A percentile compares a stretch with the other conserved stretches of the same genome.
Evolutionary conservation across 2,113 vertebrate species (phyloP).

Genomic region (Rhinogobius similis): DNA sequence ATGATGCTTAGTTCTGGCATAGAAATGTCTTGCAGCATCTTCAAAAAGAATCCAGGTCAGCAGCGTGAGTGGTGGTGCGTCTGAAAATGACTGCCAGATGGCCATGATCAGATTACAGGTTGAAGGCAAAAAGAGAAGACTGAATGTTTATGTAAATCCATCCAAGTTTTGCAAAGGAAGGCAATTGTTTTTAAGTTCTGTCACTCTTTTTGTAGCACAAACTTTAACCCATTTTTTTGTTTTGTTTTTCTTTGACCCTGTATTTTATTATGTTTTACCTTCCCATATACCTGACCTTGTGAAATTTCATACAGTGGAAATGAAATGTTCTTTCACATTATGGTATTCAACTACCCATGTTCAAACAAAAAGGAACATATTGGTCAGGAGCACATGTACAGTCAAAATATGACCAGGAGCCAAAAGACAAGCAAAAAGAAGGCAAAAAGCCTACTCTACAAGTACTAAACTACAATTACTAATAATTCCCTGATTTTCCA

Average conservation of each 20-base stretch:
- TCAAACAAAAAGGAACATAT: constrained; percentile 1
- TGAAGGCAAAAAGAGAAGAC: constrained; percentile 40
- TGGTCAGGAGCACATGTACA: background rate
- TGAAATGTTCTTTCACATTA: background rate
- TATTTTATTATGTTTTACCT: background rate
- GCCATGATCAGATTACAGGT: constrained; percentile 65
- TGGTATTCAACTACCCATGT: constrained; percentile 18
- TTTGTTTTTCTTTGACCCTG: background rate
- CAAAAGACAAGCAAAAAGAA: background rate
- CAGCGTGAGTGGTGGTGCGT: constrained; percentile 54
- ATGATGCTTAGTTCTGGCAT: constrained; percentile 51
- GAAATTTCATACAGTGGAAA: constrained; percentile 11
- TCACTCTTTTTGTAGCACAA: background rate
- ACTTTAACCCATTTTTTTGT: background rate
- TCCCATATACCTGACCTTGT: background rate
- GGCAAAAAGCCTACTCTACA: too few species aligned
- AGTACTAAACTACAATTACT: too few species aligned
- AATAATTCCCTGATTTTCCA: too few species aligned
- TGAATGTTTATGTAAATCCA: constrained; percentile 64
- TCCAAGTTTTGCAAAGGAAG: constrained; percentile 53
- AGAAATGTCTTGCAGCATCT: constrained; percentile 48
- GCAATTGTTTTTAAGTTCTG: background rate
- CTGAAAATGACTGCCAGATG: constrained; percentile 75
- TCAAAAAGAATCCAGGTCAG: constrained; percentile 71
- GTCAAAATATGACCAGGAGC: background rate